A percentile compares a stretch with the other conserved stretches of the same genome.
These are phyloP conservation scores for Tenrec ecaudatus DNA, from an alignment of 2,113 vertebrate species.

Conservation along the genomic window DNA sequence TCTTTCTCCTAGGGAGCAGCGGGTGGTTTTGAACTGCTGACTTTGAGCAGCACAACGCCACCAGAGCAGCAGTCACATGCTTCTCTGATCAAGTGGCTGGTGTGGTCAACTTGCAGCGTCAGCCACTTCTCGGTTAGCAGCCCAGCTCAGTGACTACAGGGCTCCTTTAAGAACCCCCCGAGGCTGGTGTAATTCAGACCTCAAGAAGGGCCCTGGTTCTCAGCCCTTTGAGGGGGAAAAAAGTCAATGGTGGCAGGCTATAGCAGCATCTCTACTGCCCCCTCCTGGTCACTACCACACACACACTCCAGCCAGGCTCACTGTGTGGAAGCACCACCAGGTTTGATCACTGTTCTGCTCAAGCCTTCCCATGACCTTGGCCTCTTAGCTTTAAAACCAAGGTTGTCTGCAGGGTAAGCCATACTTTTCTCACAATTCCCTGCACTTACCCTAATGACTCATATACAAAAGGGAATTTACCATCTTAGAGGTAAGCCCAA, in stretches of 20 bases:
- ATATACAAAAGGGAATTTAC: not conserved
- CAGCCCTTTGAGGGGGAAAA: not conserved
- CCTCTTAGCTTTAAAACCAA: not conserved
- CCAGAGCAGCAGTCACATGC: too few relatives aligned
- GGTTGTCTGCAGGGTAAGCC: not conserved
- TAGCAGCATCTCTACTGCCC: too few relatives aligned
- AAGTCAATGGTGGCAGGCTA: not conserved
- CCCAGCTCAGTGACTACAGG: too few relatives aligned
- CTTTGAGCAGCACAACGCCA: too few relatives aligned
- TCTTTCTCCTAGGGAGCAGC: too few relatives aligned
- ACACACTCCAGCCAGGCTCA: not conserved
- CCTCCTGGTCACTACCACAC: not conserved
- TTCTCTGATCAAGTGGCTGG: too few relatives aligned
- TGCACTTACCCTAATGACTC: not conserved
- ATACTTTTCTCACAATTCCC: not conserved
- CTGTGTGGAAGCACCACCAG: not conserved
- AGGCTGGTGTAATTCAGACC: not conserved
- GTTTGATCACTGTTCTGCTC: too few relatives aligned
- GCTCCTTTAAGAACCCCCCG: too few relatives aligned
- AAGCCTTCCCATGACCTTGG: not conserved
- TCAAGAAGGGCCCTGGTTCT: not conserved
- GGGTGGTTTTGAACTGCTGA: too few relatives aligned
- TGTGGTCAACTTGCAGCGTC: too few relatives aligned
- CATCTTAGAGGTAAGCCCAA: not conserved
- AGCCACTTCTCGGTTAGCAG: too few relatives aligned